Evolutionary conservation across 2,888 invertebrate species (phyloP).

Genomic region (Allolobophora icterica): DNA sequence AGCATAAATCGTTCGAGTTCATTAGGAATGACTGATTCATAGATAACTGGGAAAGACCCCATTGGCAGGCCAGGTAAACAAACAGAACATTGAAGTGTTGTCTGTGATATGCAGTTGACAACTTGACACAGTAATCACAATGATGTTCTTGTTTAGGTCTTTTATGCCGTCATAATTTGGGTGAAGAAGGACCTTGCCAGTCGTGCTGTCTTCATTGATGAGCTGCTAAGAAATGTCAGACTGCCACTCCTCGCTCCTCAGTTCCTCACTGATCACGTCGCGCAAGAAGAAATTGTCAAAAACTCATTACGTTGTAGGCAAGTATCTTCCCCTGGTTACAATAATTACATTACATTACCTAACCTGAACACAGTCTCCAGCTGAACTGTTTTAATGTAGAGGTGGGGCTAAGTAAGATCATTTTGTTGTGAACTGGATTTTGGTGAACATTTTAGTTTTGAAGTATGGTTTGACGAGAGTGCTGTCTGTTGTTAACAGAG

Average conservation of each 20-base stretch:
- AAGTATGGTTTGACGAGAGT: not conserved
- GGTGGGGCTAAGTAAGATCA: not conserved
- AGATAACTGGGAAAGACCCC: too few species aligned
- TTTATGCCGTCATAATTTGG: conserved; percentile 84
- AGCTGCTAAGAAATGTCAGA: conserved; percentile 77
- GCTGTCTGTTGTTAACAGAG: conserved; percentile 67
- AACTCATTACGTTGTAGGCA: conserved; percentile 80
- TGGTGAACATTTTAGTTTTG: not conserved
- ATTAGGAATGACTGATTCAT: too few species aligned
- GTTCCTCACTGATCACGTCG: conserved; percentile 80
- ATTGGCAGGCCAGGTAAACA: too few species aligned
- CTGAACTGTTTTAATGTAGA: conserved; percentile 1
- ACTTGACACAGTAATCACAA: too few species aligned
- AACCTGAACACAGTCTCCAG: not conserved
- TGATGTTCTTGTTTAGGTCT: conserved; percentile 69
- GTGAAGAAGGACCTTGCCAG: conserved; percentile 74
- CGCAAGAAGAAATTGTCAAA: conserved; percentile 79
- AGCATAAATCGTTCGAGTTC: too few species aligned
- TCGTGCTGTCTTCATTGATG: conserved; percentile 73
- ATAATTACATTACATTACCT: not conserved
- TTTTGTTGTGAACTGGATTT: not conserved
- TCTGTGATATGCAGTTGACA: too few species aligned
- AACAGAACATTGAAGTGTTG: too few species aligned
- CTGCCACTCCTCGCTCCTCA: conserved; percentile 82
- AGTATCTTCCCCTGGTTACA: conserved; percentile 40